phyloP scores from a whole-genome alignment of 2,888 invertebrate species.

The Hyles lineata region DNA sequence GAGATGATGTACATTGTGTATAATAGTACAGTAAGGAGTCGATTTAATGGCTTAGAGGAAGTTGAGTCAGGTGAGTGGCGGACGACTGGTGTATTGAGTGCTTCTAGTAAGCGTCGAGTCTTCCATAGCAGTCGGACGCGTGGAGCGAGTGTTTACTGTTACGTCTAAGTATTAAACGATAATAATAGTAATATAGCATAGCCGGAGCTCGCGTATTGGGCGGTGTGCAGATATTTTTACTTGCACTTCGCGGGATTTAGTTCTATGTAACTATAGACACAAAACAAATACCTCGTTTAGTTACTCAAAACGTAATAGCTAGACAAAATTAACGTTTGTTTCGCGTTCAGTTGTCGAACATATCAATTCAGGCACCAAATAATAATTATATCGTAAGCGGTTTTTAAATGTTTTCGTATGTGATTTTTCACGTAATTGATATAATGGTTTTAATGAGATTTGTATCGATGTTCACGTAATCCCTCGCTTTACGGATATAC shows the following conservation, averaged over 20 bases:
- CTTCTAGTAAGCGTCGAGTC: slow-evolving; percentile 83
- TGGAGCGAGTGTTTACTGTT: slow-evolving; percentile 73
- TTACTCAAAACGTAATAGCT: slow-evolving; percentile 76
- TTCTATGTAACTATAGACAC: slow-evolving; percentile 75
- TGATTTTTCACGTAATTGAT: slow-evolving; percentile 58
- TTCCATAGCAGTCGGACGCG: slow-evolving; percentile 84
- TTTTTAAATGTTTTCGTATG: slow-evolving; percentile 71
- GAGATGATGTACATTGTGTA: slow-evolving; percentile 83
- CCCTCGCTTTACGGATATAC: slow-evolving; percentile 26
- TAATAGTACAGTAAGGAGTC: slow-evolving; percentile 81
- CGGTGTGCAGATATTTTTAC: slow-evolving; percentile 65
- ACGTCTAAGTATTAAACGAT: slow-evolving; percentile 83
- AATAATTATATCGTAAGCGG: slow-evolving; percentile 78
- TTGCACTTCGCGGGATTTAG: slow-evolving; percentile 72
- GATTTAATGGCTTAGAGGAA: slow-evolving; percentile 73
- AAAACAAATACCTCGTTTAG: slow-evolving; percentile 83
- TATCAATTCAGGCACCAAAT: slow-evolving; percentile 84
- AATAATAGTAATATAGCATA: slow-evolving; percentile 81
- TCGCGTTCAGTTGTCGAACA: slow-evolving; percentile 81
- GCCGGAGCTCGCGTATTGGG: slow-evolving; percentile 66
- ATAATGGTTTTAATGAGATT: slow-evolving; percentile 54
- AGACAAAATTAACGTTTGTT: slow-evolving; percentile 77
- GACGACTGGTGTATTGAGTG: slow-evolving; percentile 81
- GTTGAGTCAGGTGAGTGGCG: slow-evolving; percentile 72
- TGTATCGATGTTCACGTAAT: slow-evolving; percentile 44